Base-by-base conservation (phyloP, 2,797 vertebrate species). In the Lutjanus campechanus region DNA sequence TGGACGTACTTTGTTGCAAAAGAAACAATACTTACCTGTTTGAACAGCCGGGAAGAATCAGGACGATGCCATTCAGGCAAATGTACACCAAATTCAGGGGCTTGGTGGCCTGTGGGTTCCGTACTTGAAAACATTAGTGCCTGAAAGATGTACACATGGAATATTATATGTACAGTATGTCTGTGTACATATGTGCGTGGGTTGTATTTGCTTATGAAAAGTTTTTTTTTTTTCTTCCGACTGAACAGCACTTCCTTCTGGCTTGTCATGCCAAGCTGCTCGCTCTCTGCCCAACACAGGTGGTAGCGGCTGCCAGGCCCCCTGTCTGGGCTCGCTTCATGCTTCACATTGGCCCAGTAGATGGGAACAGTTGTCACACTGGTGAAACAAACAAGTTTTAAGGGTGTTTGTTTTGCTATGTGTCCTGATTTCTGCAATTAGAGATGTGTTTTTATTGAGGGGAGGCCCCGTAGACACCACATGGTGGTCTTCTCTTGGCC, bases 351-450 rank as follows among this genome's bases (percentile, higher is more conserved):
- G 85, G 88, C 80, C 71, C 73, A 61, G 47, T 84, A 51, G 63
- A 91, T 43, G 44, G 43, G 65, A 87, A 50, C 66, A 71, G 77
- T 83, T 86, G 83, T 88, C 84, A 78, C 61, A 63, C 63, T 81
- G 68, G 69, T 65, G 74, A 80, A 77, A 79, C 65, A 73, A 89
- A 80, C 79, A 63, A 36, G 51, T 84, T 92, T 89, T 70, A 76
- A 74, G 66, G 58, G 46, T 43, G 77, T 71, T 81, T 87, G 74
- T 83, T 91, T 87, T 81, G 62, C 13, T 4, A 43, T 60, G 66
- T 70, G 22, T 56, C 67, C 49, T 65, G 44, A 63, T 87, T 71
- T 69, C 11, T 9, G 65, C 84, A 85, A 91, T 90, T 86, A 60
- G 73, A 79, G 56, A n/a, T 55, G 22, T 66, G 16, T 78, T 69